phyloP scores from a whole-genome alignment of 23 tunicate genomes.

The Trididemnum clinides region DNA sequence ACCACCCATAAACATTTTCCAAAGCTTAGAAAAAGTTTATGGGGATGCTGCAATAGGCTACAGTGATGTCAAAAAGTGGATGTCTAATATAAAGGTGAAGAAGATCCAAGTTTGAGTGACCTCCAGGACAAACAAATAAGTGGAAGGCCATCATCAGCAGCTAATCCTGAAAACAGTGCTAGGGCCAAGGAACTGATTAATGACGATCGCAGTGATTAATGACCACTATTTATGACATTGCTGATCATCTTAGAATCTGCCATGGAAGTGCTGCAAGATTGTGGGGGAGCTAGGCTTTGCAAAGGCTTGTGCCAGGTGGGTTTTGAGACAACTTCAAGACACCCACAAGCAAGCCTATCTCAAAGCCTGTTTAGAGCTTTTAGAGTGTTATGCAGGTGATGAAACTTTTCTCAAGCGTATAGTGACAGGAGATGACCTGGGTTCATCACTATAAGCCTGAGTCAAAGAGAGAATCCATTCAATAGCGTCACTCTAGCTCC shows the following conservation, averaged over 20 bases:
- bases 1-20: no score
- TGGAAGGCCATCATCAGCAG: neutral
- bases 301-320: no score
- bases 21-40: no score
- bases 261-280: neutral
- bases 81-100: no score
- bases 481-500: neutral
- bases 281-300: no score
- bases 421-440: no score
- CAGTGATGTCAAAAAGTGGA: no score
- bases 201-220: neutral
- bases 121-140: neutral
- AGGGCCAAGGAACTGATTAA: no score
- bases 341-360: neutral
- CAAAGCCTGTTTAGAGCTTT: neutral
- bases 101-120: no score
- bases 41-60: no score
- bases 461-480: neutral
- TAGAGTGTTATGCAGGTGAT: neutral
- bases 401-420: no score
- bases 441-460: neutral
- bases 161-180: no score
- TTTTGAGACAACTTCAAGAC: neutral
- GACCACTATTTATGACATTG: neutral
- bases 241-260: neutral